A percentile compares a stretch with the other conserved stretches of the same genome.
These are phyloP conservation scores for Dioctria rufipes DNA, from an alignment of 2,888 invertebrate genomes.

Conservation along the genomic window DNA sequence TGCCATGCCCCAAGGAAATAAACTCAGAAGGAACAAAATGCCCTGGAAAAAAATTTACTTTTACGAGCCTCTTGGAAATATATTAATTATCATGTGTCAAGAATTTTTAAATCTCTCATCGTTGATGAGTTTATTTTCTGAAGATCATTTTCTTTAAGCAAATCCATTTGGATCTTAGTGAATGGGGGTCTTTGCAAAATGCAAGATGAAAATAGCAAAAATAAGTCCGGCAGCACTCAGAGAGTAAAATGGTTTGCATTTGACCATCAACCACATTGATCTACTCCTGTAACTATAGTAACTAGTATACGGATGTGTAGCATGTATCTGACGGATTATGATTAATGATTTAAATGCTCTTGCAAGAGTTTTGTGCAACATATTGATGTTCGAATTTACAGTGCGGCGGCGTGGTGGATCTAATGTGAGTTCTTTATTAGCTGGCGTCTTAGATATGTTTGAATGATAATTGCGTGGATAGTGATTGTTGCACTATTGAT, in stretches of 20 bases:
- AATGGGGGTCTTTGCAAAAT: not conserved
- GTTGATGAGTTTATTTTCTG: conserved; percentile 50
- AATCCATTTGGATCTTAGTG: conserved; percentile 39
- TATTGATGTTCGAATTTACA: conserved; percentile 37
- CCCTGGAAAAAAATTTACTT: conserved; percentile 20
- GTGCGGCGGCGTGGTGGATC: conserved; percentile 2
- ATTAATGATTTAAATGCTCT: conserved; percentile 48
- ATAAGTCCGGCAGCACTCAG: conserved; percentile 9
- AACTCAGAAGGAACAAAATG: conserved; percentile 11
- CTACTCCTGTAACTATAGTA: conserved; percentile 2
- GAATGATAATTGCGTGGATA: conserved; percentile 31
- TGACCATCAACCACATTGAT: conserved; percentile 1
- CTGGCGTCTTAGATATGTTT: conserved; percentile 28
- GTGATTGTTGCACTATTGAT: conserved; percentile 31
- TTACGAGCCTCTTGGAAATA: conserved; percentile 25
- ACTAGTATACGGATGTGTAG: too few species aligned
- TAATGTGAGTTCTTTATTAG: conserved; percentile 49
- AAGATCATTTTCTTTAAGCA: conserved; percentile 41
- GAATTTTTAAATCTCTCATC: conserved; percentile 52
- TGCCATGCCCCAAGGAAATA: not conserved
- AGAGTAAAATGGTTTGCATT: not conserved
- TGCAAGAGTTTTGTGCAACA: conserved; percentile 38
- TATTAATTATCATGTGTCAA: conserved; percentile 46
- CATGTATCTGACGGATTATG: conserved; percentile 15
- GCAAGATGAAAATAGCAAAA: conserved; percentile 4